Conservation (phyloP, 2,113 vertebrate species). For the Xenopus borealis region DNA sequence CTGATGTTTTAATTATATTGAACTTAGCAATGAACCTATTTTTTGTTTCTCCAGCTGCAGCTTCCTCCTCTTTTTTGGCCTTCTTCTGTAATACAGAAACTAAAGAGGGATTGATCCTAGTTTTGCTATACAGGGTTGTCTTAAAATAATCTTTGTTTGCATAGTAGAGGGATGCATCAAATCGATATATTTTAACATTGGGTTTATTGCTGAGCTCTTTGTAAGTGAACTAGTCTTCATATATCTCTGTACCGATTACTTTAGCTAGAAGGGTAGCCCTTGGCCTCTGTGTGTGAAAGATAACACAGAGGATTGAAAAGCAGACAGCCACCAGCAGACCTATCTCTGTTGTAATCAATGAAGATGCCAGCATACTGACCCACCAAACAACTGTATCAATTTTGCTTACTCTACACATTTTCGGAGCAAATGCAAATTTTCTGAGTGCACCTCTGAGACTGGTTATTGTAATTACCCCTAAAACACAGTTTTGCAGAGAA, state of each 20-base stretch:
- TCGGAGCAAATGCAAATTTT: slow-evolving; percentile 68
- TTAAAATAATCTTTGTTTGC: slow-evolving; percentile 84
- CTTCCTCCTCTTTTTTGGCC: slow-evolving; percentile 49
- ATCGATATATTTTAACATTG: slow-evolving; percentile 73
- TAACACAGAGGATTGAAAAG: slow-evolving; percentile 73
- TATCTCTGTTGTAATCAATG: slow-evolving; percentile 78
- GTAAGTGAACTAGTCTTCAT: slow-evolving; percentile 71
- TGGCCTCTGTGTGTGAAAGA: slow-evolving; percentile 73
- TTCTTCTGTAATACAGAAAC: slow-evolving; percentile 55
- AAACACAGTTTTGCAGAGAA: slow-evolving; percentile 62
- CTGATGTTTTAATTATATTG: slow-evolving; percentile 29
- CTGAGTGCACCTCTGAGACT: slow-evolving; percentile 76
- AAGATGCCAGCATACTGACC: slow-evolving; percentile 77
- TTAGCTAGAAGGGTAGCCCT: slow-evolving; percentile 68
- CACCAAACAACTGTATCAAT: slow-evolving; percentile 77
- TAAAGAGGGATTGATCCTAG: slow-evolving; percentile 65
- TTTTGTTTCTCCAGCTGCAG: slow-evolving; percentile 10
- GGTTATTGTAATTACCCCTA: slow-evolving; percentile 81
- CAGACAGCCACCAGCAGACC: slow-evolving; percentile 76
- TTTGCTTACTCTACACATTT: slow-evolving; percentile 77
- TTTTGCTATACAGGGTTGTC: slow-evolving; percentile 63
- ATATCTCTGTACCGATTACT: slow-evolving; percentile 64
- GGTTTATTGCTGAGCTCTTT: slow-evolving; percentile 64
- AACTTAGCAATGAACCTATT: neutral
- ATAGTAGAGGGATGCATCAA: slow-evolving; percentile 78